Conservation (phyloP, 2,888 invertebrate species). For the Drosophila basisetae region DNA sequence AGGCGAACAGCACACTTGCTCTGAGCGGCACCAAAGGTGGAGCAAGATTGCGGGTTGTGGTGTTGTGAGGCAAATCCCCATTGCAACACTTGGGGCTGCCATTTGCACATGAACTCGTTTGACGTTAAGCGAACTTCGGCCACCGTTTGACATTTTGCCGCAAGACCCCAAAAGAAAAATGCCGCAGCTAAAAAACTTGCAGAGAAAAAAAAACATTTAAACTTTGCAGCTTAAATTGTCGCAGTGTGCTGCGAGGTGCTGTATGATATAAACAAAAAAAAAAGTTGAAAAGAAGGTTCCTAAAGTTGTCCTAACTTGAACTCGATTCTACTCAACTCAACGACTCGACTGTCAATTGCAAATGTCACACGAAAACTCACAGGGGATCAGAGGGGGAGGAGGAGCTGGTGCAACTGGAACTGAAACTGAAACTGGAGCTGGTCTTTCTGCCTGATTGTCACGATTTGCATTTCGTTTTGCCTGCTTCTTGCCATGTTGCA, state of each 20-base stretch:
- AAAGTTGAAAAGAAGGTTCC: constrained; percentile 44
- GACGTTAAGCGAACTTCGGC: constrained; percentile 71
- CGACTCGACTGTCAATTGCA: constrained; percentile 77
- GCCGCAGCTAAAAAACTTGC: constrained; percentile 42
- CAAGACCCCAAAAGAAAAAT: constrained; percentile 63
- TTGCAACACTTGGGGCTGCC: constrained; percentile 57
- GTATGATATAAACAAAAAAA: background rate
- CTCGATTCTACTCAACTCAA: constrained; percentile 61
- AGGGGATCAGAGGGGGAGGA: background rate
- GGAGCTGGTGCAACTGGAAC: constrained; percentile 24
- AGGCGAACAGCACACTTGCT: constrained; percentile 62
- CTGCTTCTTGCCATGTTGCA: constrained; percentile 45
- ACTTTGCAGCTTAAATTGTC: constrained; percentile 79
- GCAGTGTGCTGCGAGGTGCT: constrained; percentile 35
- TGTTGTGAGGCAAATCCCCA: background rate
- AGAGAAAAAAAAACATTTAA: constrained; percentile 59
- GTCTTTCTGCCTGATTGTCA: constrained; percentile 75
- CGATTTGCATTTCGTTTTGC: constrained; percentile 71
- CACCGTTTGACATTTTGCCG: constrained; percentile 80
- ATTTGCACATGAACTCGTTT: constrained; percentile 71
- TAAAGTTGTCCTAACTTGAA: constrained; percentile 46
- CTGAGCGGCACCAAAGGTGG: background rate
- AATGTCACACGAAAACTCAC: constrained; percentile 70
- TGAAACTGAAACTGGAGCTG: constrained; percentile 31
- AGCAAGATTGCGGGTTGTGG: background rate